A percentile compares a stretch with the other conserved stretches of the same genome.
phyloP scores from a whole-genome alignment of 2,113 vertebrate genomes.

The Oenanthe melanoleuca region DNA sequence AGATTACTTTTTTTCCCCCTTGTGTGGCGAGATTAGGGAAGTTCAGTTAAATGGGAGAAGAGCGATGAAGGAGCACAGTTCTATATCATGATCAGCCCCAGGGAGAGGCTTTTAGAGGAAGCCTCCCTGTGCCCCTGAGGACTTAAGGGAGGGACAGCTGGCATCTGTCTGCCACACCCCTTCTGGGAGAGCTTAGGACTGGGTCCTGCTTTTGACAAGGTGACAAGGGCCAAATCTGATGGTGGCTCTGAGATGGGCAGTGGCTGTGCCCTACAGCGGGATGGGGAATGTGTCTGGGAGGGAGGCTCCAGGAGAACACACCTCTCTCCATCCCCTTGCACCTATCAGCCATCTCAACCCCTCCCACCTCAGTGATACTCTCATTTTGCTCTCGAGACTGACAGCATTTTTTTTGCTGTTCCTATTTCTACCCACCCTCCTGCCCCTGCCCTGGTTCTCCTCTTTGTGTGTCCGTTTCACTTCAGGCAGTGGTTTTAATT shows the following conservation, averaged over 20 bases:
- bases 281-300: accelerated
- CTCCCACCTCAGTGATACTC: not conserved
- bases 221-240: not conserved
- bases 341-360: not conserved
- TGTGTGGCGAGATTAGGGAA: not conserved
- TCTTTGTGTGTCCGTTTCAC: not conserved
- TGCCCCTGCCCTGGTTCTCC: not conserved
- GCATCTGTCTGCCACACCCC: not conserved
- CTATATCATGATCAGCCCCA: not conserved
- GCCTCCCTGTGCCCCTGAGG: not conserved
- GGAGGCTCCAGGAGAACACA: accelerated
- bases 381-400: not conserved
- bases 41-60: slow-evolving; percentile 6
- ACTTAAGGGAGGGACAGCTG: not conserved
- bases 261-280: accelerated
- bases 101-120: not conserved
- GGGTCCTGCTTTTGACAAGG: not conserved
- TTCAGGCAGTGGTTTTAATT: not conserved
- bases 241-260: not conserved
- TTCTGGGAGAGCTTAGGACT: not conserved
- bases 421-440: not conserved
- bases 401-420: not conserved
- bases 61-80: not conserved
- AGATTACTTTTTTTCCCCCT: not conserved
- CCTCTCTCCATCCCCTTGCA: not conserved